phyloP scores from a whole-genome alignment of 2,113 vertebrate genomes.

The Atractosteus spatula region DNA sequence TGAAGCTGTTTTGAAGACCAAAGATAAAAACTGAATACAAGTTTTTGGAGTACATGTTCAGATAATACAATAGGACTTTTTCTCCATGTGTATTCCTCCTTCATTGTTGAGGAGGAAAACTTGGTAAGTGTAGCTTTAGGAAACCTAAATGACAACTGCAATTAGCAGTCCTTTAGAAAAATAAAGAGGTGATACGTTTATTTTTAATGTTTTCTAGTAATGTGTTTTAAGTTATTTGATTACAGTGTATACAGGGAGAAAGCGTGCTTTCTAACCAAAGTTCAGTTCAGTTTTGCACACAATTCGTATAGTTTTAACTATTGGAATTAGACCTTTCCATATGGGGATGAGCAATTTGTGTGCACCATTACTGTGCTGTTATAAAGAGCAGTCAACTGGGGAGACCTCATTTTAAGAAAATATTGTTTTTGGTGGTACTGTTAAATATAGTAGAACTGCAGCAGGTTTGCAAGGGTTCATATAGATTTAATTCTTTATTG shows the following conservation, averaged over 20 bases:
- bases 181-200: constrained; percentile 4
- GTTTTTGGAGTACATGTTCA: neutral
- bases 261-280: neutral
- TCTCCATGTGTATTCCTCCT: neutral
- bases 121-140: neutral
- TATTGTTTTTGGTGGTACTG: constrained; percentile 50
- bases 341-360: too few relatives aligned
- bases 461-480: constrained; percentile 67
- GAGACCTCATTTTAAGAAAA: constrained; percentile 34
- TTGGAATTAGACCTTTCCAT: too few relatives aligned
- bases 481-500: constrained; percentile 38
- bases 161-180: constrained; percentile 1
- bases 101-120: constrained; percentile 5
- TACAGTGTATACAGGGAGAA: neutral
- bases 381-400: neutral
- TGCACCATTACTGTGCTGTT: too few relatives aligned
- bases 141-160: constrained; percentile 3
- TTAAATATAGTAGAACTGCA: constrained; percentile 49
- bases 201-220: constrained; percentile 2
- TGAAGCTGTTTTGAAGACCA: constrained; percentile 40
- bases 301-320: too few relatives aligned
- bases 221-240: neutral
- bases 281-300: neutral
- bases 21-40: constrained; percentile 41
- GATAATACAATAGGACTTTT: constrained; percentile 8